These are phyloP conservation scores for Proisotoma minuta DNA, from an alignment of 2,888 invertebrate species.

Conservation along the genomic window DNA sequence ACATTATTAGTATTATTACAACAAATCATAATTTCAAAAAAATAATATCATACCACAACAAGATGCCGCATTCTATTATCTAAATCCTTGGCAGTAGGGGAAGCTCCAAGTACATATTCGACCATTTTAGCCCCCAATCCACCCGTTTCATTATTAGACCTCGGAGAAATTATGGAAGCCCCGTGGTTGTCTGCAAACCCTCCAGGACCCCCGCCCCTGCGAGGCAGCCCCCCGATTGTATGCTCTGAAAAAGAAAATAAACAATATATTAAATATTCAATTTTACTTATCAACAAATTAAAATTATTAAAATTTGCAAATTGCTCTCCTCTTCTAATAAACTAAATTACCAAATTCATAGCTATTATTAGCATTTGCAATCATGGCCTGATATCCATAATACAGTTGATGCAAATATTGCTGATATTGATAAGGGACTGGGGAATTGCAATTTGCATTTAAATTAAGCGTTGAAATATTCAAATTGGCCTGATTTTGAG, in stretches of 20 bases:
- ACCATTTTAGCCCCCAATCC: slow-evolving; percentile 97
- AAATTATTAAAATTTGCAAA: too few species aligned
- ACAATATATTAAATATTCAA: too few species aligned
- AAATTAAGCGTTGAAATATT: too few species aligned
- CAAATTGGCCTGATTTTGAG: too few species aligned
- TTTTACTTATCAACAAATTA: too few species aligned
- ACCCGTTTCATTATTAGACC: slow-evolving; percentile 68
- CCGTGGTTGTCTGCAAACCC: slow-evolving; percentile 50
- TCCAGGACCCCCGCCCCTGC: too few species aligned
- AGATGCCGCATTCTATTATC: slow-evolving; percentile 64
- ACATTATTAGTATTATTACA: background rate
- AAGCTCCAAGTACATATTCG: slow-evolving; percentile 91
- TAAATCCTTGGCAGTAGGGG: slow-evolving; percentile 73
- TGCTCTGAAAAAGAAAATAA: slow-evolving; percentile 40
- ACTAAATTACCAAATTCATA: too few species aligned
- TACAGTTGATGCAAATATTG: background rate
- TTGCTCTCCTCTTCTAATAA: too few species aligned
- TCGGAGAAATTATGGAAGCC: slow-evolving; percentile 63
- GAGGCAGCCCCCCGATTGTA: too few species aligned
- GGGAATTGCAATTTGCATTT: too few species aligned
- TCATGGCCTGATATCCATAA: background rate
- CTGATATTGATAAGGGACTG: background rate
- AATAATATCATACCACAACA: slow-evolving; percentile 54
- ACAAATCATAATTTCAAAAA: background rate
- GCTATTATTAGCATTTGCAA: too few species aligned